Conservation (phyloP, 1,140 invertebrate genomes). For the Trinorchestia longiramus region DNA sequence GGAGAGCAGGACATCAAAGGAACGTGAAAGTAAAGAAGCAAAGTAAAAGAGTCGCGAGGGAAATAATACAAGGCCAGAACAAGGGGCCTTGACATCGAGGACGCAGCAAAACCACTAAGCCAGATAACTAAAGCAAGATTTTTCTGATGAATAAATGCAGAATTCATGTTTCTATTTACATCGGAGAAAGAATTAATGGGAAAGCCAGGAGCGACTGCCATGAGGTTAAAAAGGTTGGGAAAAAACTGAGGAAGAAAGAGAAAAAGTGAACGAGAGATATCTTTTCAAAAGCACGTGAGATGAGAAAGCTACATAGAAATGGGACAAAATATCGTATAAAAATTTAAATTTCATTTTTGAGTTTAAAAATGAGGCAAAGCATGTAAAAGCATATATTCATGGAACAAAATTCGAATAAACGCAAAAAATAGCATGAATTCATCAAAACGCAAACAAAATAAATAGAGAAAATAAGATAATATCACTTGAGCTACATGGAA, state of each 20-base stretch:
- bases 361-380: too few species aligned
- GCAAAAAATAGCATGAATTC: too few species aligned
- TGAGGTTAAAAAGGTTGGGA: background rate
- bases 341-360: too few species aligned
- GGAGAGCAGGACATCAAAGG: background rate
- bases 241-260: background rate
- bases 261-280: too few species aligned
- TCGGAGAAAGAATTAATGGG: background rate
- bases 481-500: too few species aligned
- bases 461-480: background rate
- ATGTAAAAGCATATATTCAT: too few species aligned
- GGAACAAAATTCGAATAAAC: too few species aligned
- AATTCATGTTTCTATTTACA: background rate
- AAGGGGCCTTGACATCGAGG: background rate
- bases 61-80: background rate
- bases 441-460: background rate
- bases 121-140: background rate
- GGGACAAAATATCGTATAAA: too few species aligned
- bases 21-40: background rate
- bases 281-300: too few species aligned
- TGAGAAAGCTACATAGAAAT: too few species aligned
- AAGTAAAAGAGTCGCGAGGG: background rate
- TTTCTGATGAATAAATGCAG: background rate
- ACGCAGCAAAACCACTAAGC: background rate
- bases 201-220: background rate